These are phyloP conservation scores for Porites cylindrica DNA, from an alignment of 92 coral and sea anemone genomes.

Conservation along the genomic window DNA sequence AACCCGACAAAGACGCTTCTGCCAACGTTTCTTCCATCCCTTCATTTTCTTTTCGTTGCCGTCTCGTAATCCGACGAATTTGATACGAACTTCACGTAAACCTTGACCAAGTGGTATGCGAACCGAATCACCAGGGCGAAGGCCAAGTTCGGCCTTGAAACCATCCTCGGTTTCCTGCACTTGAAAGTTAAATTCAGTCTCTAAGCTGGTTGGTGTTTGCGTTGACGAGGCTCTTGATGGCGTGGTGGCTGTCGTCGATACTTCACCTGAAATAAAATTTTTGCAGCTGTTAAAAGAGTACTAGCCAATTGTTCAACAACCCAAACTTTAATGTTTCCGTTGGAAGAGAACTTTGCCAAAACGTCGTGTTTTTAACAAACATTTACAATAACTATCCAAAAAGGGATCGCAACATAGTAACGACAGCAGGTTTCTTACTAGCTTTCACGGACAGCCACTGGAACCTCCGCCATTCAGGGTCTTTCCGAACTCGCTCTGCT, in stretches of 20 bases:
- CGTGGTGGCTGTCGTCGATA: slow-evolving; percentile 22
- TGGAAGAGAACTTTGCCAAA: too few relatives aligned
- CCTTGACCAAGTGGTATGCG: slow-evolving; percentile 76
- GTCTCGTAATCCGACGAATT: slow-evolving; percentile 78
- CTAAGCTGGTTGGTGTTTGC: slow-evolving; percentile 11
- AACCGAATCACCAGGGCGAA: slow-evolving; percentile 83
- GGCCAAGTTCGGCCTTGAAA: slow-evolving; percentile 75
- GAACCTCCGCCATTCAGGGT: slow-evolving; percentile 85
- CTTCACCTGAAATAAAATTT: slow-evolving; percentile 32
- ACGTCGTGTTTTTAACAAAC: too few relatives aligned
- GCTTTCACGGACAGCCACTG: slow-evolving; percentile 79
- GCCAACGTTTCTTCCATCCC: slow-evolving; percentile 79
- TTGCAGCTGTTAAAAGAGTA: background rate
- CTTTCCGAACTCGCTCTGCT: slow-evolving; percentile 72
- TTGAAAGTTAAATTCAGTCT: slow-evolving; percentile 42
- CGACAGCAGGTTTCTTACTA: slow-evolving; percentile 35
- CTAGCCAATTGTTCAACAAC: too few relatives aligned
- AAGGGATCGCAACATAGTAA: background rate
- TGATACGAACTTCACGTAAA: slow-evolving; percentile 72
- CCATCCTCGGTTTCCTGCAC: slow-evolving; percentile 50
- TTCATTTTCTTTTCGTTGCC: slow-evolving; percentile 45
- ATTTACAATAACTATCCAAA: too few relatives aligned
- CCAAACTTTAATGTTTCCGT: too few relatives aligned
- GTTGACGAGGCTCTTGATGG: slow-evolving; percentile 11
- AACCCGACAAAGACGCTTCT: slow-evolving; percentile 82